Evolutionary conservation across 2,888 invertebrate species (phyloP).

Genomic region (Anaspis maculata): DNA sequence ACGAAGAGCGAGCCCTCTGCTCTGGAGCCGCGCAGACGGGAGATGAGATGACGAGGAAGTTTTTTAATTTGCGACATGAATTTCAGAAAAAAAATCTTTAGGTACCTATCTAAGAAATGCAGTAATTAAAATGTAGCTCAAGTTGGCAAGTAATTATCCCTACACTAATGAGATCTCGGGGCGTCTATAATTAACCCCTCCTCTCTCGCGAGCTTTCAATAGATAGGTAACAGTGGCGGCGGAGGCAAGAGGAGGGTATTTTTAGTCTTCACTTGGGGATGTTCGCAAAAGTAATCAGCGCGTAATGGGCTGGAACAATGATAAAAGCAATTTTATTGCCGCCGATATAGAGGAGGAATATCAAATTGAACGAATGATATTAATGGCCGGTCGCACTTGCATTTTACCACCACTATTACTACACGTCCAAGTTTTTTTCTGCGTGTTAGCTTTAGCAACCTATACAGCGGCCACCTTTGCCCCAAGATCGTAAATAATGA

Average conservation of each 20-base stretch:
- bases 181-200: slow-evolving; percentile 29
- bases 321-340: slow-evolving; percentile 35
- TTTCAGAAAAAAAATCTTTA: slow-evolving; percentile 16
- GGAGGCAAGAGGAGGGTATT: slow-evolving; percentile 18
- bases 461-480: too few relatives aligned
- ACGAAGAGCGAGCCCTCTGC: too few relatives aligned
- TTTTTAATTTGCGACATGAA: slow-evolving; percentile 17
- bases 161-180: slow-evolving; percentile 21
- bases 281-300: slow-evolving; percentile 31
- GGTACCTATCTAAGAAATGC: slow-evolving; percentile 25
- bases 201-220: too few relatives aligned
- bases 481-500: too few relatives aligned
- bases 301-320: slow-evolving; percentile 33
- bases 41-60: slow-evolving; percentile 5
- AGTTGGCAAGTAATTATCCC: slow-evolving; percentile 25
- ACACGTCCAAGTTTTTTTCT: too few relatives aligned
- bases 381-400: too few relatives aligned
- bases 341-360: slow-evolving; percentile 18
- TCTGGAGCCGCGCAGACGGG: slow-evolving; percentile 2
- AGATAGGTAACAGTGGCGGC: slow-evolving; percentile 9
- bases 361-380: slow-evolving; percentile 15
- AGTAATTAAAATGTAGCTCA: slow-evolving; percentile 25
- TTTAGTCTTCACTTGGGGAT: slow-evolving; percentile 27
- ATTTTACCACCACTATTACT: too few relatives aligned
- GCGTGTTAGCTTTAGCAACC: too few relatives aligned